These are phyloP conservation scores for Daubentonia madagascariensis DNA, from an alignment of 2,113 vertebrate species.

Conservation along the genomic window DNA sequence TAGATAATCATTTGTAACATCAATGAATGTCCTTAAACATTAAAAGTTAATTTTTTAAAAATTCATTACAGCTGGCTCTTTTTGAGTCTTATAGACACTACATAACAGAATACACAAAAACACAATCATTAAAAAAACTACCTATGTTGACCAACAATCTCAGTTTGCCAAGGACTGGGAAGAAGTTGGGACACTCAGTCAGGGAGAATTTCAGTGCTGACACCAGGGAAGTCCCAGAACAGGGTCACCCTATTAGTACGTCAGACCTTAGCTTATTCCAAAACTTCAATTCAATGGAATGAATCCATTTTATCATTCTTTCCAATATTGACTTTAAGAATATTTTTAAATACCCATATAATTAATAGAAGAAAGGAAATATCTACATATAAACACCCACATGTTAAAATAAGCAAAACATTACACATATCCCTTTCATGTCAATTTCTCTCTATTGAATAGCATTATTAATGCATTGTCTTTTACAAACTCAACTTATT, in stretches of 20 bases:
- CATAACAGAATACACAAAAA: neutral
- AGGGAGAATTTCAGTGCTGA: neutral
- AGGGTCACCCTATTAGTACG: too few species aligned
- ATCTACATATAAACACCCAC: neutral
- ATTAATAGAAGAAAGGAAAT: neutral
- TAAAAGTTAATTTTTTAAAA: neutral
- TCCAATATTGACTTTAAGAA: neutral
- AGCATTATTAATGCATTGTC: too few species aligned
- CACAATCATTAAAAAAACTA: too few species aligned
- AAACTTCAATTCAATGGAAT: too few species aligned
- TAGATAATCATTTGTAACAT: too few species aligned
- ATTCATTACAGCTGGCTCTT: neutral
- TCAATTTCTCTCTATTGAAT: too few species aligned
- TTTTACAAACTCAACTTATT: too few species aligned
- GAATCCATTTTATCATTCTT: neutral
- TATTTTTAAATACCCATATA: neutral
- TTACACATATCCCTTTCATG: neutral
- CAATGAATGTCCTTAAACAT: neutral
- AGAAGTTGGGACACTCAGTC: accelerated
- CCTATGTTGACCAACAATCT: too few species aligned
- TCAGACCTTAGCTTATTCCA: neutral
- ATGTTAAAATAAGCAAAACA: neutral
- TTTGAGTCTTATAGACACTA: neutral
- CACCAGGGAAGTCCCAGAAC: too few species aligned
- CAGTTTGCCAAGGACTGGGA: neutral